A percentile compares a stretch with the other conserved stretches of the same genome.
Conservation (phyloP, 2,797 vertebrate genomes). For the Okamejei kenojei region DNA sequence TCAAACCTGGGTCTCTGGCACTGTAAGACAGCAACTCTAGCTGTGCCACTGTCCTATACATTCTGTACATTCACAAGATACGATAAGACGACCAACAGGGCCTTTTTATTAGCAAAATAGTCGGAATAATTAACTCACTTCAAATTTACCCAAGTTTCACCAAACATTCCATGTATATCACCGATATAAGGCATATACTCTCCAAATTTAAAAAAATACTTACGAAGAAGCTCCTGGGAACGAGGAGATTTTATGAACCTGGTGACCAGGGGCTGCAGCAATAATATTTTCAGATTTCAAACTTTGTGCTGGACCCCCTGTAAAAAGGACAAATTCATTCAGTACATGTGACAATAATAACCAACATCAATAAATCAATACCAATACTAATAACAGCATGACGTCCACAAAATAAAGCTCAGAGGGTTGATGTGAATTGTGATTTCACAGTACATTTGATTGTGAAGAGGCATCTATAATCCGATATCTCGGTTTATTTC, state of each 20-base stretch:
- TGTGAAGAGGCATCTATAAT: too few species aligned
- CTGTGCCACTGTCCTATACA: too few species aligned
- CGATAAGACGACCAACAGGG: too few species aligned
- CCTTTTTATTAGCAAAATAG: not conserved
- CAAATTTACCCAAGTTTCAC: not conserved
- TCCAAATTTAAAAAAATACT: conserved; percentile 44
- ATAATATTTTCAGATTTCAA: conserved; percentile 52
- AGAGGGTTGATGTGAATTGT: too few species aligned
- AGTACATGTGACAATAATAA: too few species aligned
- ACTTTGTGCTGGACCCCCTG: conserved; percentile 47
- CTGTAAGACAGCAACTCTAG: too few species aligned
- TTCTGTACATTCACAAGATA: too few species aligned
- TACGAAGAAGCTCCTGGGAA: conserved; percentile 56
- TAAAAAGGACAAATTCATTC: not conserved
- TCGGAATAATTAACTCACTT: too few species aligned
- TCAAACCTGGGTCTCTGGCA: too few species aligned
- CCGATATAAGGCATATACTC: not conserved
- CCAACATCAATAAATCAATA: too few species aligned
- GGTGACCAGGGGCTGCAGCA: conserved; percentile 46
- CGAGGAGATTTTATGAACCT: conserved; percentile 54
- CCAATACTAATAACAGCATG: not conserved
- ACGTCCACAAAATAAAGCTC: not conserved
- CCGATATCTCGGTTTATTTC: too few species aligned
- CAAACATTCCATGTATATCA: not conserved
- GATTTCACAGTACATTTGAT: not conserved